Evolutionary conservation across 2,797 vertebrate species (phyloP), one percentile per base, ranked within the genome.

Genomic region (Tarsius wallacei): DNA sequence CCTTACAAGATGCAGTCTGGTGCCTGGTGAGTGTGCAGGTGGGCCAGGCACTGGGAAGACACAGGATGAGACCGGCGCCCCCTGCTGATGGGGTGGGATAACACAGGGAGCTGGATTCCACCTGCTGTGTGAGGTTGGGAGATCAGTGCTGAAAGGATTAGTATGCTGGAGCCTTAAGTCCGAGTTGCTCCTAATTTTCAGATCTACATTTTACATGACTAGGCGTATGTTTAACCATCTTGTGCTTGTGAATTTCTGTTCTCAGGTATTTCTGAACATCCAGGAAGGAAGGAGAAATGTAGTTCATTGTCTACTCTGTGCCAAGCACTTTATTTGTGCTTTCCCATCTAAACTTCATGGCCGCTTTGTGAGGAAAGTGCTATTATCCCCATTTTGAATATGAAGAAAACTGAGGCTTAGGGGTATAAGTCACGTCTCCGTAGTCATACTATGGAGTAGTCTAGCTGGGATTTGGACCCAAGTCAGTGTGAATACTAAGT

Each of bases 51-150:
- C 0, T 5, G 9, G 28, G 21, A 14, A 66, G 57, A 42, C 55
- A 16, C 88, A 36, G 88, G 91, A 89, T 84, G 85, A 93, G 74
- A 91, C 21, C 0, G 0, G 49, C 86, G 55, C 94, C 97, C 91
- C 93, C 95, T 98, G 55, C 89, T 96, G 96, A 68, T 85, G 93
- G 95, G 91, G 96, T 33, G 91, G 87, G 36, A 93, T 85, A 97
- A 51, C 51, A 81, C 86, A 94, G 42, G 22, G 47, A 26, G 55
- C 24, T 33, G 24, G 31, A 15, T 73, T 80, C 57, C n/a, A 12
- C 31, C 26, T 17, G 0, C 36, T 3, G 3, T 2, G 0, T 24
- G 33, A n/a, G 24, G 19, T 77, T 85, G 53, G 31, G 59, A 84
- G 28, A 61, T 68, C 7, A 17, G 51, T 66, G 33, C 24, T 61